These are phyloP conservation scores for Willisornis vidua DNA, from an alignment of 2,113 vertebrate genomes.

Conservation along the genomic window DNA sequence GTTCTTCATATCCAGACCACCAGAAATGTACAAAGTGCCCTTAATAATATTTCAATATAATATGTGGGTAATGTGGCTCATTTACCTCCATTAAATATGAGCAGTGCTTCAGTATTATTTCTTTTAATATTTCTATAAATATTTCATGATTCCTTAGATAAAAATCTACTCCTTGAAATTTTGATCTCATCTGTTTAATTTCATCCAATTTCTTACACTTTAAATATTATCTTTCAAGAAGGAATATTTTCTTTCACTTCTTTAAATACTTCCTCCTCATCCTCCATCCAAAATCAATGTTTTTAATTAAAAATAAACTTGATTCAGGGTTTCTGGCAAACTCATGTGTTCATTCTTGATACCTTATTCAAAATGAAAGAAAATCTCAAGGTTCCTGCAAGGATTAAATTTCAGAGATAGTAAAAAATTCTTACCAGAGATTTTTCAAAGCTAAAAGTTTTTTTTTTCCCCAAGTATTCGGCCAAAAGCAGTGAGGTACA, in stretches of 20 bases:
- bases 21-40: neutral
- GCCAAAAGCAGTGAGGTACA: neutral
- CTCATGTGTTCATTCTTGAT: neutral
- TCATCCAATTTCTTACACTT: neutral
- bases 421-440: neutral
- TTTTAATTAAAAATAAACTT: slow-evolving; percentile 2
- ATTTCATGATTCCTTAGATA: neutral
- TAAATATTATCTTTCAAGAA: neutral
- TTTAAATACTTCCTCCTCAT: neutral
- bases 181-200: neutral
- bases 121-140: neutral
- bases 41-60: neutral
- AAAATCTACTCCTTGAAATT: neutral
- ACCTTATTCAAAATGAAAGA: neutral
- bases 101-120: neutral
- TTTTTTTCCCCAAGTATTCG: neutral
- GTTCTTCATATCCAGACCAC: neutral
- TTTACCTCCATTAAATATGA: neutral
- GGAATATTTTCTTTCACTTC: neutral
- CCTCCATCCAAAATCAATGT: neutral
- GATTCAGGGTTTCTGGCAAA: neutral
- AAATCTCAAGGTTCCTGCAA: neutral
- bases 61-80: neutral
- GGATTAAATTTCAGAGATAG: neutral
- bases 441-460: neutral